Base-by-base conservation (phyloP, 2,797 vertebrate genomes). In the Macropus fuliginosus region DNA sequence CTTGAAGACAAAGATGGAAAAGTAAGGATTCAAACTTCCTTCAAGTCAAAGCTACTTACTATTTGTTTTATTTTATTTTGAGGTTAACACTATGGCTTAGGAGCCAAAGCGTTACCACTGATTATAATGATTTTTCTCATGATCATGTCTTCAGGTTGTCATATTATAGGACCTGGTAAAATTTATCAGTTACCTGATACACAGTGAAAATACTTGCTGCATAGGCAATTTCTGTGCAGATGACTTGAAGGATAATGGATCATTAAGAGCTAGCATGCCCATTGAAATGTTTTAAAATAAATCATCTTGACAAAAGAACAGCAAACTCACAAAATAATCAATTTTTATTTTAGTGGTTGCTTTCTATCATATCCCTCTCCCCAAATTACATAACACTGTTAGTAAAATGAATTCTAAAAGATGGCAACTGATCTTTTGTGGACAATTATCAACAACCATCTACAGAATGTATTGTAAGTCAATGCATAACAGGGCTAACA, bases 161-260 rank as follows among this genome's bases (percentile, higher is more conserved):
- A 52, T 1, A 18, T 59, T 56, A 50, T 56, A 10, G 1, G 18
- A 94, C 66, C 56, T 54, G 55, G 52, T 87, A 34, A 81, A 87
- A 93, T 93, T 94, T 74, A 89, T 96, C 55, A 90, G 91, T 96
- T 54, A 92, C 46, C n/a, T 66, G 55, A 94, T 91, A 92, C 46
- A 55, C 9, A 55, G 2, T 91, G 92, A 89, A 92, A 94, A 91
- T 87, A 54, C 0, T 8, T 57, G 24, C 46, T 59, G 89, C 5
- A 31, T 11, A 52, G 87, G 62, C 13, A 59, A 50, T 50, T 56
- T 56, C 55, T 95, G 92, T 91, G 13, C 24, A 91, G 94, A 57
- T 94, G 28, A 94, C 40, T 94, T 94, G 91, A 92, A 92, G 94
- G 92, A 94, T 66, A 94, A 94, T 59, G 34, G 13, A 92, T 55